Conservation (phyloP, 2,888 invertebrate genomes). For the Prosapia bicincta region DNA sequence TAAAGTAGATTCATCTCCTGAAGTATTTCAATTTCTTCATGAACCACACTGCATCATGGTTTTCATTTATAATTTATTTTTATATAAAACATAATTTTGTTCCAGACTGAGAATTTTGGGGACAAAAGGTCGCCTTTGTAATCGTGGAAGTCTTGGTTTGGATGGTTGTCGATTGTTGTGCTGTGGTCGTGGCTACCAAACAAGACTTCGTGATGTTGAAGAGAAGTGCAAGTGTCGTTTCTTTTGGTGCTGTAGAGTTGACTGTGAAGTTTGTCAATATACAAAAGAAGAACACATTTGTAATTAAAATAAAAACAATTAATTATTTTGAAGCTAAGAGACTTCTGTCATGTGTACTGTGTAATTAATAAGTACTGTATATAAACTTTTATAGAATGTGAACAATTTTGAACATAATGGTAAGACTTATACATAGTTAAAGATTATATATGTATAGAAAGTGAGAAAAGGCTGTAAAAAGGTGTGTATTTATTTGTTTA, state of each 20-base stretch:
- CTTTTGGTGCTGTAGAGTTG: constrained; percentile 88
- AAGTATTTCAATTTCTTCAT: no score
- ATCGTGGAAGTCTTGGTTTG: constrained; percentile 77
- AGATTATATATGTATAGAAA: not conserved
- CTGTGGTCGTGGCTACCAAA: constrained; percentile 86
- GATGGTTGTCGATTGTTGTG: constrained; percentile 85
- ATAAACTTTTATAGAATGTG: not conserved
- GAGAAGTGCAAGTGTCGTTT: constrained; percentile 88
- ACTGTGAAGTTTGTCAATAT: constrained; percentile 77
- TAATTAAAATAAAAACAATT: constrained; percentile 55
- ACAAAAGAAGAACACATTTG: constrained; percentile 82
- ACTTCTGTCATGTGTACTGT: not conserved
- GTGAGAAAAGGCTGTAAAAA: not conserved
- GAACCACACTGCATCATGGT: no score
- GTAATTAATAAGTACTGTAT: not conserved
- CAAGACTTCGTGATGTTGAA: constrained; percentile 73
- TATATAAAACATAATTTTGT: constrained; percentile 35
- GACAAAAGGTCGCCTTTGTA: constrained; percentile 78
- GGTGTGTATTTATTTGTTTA: not conserved
- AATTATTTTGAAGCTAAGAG: not conserved
- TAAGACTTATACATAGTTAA: not conserved
- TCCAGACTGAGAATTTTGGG: constrained; percentile 75
- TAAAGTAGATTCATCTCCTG: no score
- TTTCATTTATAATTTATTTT: no score
- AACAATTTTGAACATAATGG: not conserved